These are phyloP conservation scores for Hylomyscus alleni DNA, from an alignment of 2,797 vertebrate species.

Conservation along the genomic window DNA sequence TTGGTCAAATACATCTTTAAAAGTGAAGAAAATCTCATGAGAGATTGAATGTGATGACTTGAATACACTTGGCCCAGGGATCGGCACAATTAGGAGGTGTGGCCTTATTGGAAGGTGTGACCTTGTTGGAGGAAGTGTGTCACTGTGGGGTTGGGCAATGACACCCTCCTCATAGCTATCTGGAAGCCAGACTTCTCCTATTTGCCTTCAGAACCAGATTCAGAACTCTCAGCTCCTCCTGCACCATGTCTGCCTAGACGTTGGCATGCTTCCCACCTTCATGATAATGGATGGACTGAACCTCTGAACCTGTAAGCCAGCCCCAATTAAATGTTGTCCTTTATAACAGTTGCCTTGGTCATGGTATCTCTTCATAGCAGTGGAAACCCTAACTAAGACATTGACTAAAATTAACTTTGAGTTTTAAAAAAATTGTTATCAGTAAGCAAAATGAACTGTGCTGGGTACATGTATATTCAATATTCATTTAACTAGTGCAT, in stretches of 20 bases:
- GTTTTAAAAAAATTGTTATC: neutral
- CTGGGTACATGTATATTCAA: neutral
- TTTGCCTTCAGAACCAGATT: neutral
- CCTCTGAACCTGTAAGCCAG: neutral
- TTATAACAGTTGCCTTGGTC: neutral
- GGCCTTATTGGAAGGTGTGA: neutral
- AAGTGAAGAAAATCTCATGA: neutral
- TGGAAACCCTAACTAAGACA: neutral
- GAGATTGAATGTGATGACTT: neutral
- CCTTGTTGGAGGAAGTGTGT: neutral
- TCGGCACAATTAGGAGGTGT: neutral
- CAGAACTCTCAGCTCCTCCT: neutral
- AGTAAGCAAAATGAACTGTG: neutral
- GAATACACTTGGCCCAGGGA: neutral
- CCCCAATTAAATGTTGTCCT: neutral
- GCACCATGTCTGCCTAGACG: neutral
- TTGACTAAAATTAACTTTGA: constrained; percentile 45
- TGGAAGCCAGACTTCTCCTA: neutral
- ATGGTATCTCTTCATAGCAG: neutral
- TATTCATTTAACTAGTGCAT: neutral
- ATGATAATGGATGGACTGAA: neutral
- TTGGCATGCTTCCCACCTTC: neutral
- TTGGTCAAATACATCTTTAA: neutral
- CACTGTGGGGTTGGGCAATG: neutral
- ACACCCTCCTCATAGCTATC: neutral